These are phyloP conservation scores for Engraulis encrasicolus DNA, from an alignment of 2,113 vertebrate species.

Conservation along the genomic window DNA sequence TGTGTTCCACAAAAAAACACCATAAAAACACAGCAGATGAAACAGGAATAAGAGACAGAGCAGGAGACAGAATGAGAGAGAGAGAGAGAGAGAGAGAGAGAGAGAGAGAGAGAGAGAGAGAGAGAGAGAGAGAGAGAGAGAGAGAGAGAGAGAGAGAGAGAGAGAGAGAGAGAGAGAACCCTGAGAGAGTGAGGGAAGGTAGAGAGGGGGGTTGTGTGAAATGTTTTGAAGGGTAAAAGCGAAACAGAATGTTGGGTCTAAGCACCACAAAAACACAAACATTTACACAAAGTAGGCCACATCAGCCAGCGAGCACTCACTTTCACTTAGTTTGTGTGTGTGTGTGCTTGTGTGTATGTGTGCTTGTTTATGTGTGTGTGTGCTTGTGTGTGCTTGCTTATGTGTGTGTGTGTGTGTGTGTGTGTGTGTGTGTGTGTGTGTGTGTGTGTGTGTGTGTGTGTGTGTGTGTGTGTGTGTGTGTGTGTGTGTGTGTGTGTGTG, in stretches of 20 bases:
- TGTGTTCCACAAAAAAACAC: too few relatives aligned
- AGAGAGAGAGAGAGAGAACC: too few relatives aligned
- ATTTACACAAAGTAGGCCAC: neutral
- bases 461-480: neutral
- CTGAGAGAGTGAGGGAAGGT: too few relatives aligned
- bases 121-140: neutral
- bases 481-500: neutral
- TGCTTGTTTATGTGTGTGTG: neutral
- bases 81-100: too few relatives aligned
- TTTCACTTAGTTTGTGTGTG: neutral
- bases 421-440: neutral
- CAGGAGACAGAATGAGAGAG: too few relatives aligned
- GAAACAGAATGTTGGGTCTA: neutral
- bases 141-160: too few relatives aligned
- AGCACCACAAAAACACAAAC: neutral
- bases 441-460: neutral
- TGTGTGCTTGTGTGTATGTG: neutral
- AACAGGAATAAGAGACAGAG: too few relatives aligned
- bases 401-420: slow-evolving; percentile 1
- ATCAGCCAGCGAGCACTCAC: neutral
- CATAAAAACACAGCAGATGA: too few relatives aligned
- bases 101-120: too few relatives aligned
- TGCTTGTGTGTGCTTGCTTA: neutral
- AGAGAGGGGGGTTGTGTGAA: neutral
- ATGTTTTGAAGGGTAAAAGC: neutral